Conservation (phyloP, 2,888 invertebrate species). For the Protonemura montana region DNA sequence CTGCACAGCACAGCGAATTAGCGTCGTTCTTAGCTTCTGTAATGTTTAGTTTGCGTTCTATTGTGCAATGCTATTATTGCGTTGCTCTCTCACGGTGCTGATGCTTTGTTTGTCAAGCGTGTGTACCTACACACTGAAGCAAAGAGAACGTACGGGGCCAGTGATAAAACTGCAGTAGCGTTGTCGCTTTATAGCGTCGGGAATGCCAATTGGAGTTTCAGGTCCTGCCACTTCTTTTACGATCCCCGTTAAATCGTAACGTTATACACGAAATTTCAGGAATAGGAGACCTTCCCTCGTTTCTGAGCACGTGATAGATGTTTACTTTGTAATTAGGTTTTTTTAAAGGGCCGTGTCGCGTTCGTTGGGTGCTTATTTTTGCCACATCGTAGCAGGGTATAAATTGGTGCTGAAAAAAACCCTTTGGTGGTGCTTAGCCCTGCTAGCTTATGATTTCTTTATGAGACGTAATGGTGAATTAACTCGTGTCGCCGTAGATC, state of each 20-base stretch:
- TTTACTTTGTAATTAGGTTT: conserved; percentile 7
- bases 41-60: background rate
- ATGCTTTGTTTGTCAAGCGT: background rate
- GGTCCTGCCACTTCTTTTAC: background rate
- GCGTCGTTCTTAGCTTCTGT: background rate
- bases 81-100: background rate
- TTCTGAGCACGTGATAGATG: background rate
- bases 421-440: background rate
- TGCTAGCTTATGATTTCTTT: background rate
- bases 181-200: background rate
- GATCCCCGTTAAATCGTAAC: background rate
- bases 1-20: background rate
- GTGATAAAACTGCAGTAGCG: background rate
- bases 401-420: background rate
- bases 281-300: background rate
- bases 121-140: background rate
- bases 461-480: background rate
- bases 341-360: background rate
- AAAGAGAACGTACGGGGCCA: background rate
- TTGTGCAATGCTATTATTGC: background rate
- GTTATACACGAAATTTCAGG: background rate
- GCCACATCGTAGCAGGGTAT: background rate
- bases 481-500: background rate
- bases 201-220: background rate
- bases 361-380: background rate